These are phyloP conservation scores for Danio aesculapii DNA, from an alignment of 2,797 vertebrate genomes.

Conservation along the genomic window DNA sequence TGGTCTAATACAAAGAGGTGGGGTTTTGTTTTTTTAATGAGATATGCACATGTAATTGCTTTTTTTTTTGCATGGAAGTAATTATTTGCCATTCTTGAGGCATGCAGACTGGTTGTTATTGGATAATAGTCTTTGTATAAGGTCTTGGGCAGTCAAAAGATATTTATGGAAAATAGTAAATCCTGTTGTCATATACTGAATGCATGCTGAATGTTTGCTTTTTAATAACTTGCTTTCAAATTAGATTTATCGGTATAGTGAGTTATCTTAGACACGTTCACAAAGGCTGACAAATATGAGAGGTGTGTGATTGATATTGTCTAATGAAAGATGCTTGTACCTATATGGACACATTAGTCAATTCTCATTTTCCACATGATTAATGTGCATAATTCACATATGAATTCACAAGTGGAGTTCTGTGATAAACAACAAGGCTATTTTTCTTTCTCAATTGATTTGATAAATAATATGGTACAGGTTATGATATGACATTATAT, in stretches of 20 bases:
- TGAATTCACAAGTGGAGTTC: not conserved
- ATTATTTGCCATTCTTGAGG: constrained; percentile 43
- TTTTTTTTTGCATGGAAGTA: constrained; percentile 34
- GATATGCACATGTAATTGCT: constrained; percentile 54
- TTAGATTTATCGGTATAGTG: constrained; percentile 24
- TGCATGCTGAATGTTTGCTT: not conserved
- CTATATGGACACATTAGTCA: constrained; percentile 22
- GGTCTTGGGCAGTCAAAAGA: not conserved
- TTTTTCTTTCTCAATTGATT: too few relatives aligned
- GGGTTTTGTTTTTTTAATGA: constrained; percentile 42
- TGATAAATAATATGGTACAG: too few relatives aligned
- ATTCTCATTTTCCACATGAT: constrained; percentile 28
- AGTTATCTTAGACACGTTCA: constrained; percentile 8
- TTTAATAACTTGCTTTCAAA: not conserved
- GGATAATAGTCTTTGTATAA: not conserved
- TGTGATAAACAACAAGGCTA: too few relatives aligned
- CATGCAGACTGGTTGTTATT: not conserved
- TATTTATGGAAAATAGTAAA: constrained; percentile 7
- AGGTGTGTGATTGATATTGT: constrained; percentile 40
- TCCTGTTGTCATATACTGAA: not conserved
- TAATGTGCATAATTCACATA: constrained; percentile 4
- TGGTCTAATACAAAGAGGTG: constrained; percentile 29
- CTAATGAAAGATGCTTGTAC: constrained; percentile 18
- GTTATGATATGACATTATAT: too few relatives aligned
- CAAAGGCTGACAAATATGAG: constrained; percentile 11